A percentile compares a stretch with the other conserved stretches of the same genome.
These are phyloP conservation scores for Drosophila dives DNA, from an alignment of 2,888 invertebrate genomes.

Conservation along the genomic window DNA sequence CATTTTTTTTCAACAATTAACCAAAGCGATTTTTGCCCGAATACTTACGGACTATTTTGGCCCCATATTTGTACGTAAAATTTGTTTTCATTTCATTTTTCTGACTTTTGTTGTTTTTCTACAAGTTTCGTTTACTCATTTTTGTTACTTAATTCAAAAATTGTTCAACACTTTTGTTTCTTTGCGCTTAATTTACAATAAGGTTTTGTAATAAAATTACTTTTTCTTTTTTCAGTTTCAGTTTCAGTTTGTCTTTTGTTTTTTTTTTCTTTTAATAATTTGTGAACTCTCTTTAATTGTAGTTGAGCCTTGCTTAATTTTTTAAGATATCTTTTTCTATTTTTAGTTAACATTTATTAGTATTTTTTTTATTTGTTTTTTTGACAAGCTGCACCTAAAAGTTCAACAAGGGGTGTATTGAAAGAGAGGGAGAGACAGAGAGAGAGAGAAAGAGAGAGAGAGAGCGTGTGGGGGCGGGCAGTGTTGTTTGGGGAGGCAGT, in stretches of 20 bases:
- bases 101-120: constrained; percentile 78
- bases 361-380: constrained; percentile 30
- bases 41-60: constrained; percentile 85
- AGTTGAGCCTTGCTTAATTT: constrained; percentile 23
- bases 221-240: constrained; percentile 27
- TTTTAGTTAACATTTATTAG: constrained; percentile 32
- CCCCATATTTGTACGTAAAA: constrained; percentile 77
- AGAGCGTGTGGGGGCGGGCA: constrained; percentile 3
- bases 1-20: constrained; percentile 71
- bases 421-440: constrained; percentile 12
- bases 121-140: constrained; percentile 54
- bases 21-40: constrained; percentile 85
- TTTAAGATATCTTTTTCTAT: constrained; percentile 21
- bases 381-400: constrained; percentile 69
- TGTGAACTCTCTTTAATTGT: constrained; percentile 25
- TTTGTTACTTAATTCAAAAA: constrained; percentile 48
- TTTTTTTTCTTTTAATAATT: constrained; percentile 17
- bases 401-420: constrained; percentile 53
- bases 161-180: constrained; percentile 46
- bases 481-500: constrained; percentile 14
- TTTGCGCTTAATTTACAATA: constrained; percentile 81
- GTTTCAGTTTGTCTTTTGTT: constrained; percentile 25
- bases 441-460: constrained; percentile 9
- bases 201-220: constrained; percentile 78
- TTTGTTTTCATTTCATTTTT: constrained; percentile 32